Evolutionary conservation across 2,113 vertebrate genomes (phyloP).

Genomic region (Hepsetus odoe): DNA sequence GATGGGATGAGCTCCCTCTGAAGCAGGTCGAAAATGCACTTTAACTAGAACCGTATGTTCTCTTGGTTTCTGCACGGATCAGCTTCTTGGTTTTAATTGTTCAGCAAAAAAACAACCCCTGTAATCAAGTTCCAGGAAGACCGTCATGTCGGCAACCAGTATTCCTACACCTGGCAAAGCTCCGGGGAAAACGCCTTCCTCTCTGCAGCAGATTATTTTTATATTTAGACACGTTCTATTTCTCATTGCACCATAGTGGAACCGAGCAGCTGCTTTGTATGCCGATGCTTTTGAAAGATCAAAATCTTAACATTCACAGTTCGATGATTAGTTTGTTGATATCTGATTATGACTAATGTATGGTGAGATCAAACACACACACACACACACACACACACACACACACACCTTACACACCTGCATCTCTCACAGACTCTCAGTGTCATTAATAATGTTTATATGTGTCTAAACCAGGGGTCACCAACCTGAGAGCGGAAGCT

Average conservation of each 20-base stretch:
- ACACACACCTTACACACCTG: too few species aligned
- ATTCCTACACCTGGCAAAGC: background rate
- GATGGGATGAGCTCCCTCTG: too few species aligned
- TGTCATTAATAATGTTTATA: constrained; percentile 6
- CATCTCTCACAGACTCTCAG: background rate
- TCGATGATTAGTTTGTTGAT: background rate
- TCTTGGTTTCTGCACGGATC: background rate
- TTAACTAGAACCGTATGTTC: too few species aligned
- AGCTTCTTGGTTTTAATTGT: background rate
- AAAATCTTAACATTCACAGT: background rate
- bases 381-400: too few species aligned
- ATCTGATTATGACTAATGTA: background rate
- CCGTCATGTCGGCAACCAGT: background rate
- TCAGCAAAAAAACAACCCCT: too few species aligned
- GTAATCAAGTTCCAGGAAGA: background rate
- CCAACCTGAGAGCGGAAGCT: too few species aligned
- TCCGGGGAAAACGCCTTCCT: background rate
- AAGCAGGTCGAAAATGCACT: too few species aligned
- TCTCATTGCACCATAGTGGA: constrained; percentile 5
- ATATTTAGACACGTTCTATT: background rate
- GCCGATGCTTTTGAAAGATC: background rate
- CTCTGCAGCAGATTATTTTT: background rate
- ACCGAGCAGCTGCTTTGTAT: background rate
- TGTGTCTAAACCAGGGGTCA: constrained; percentile 10
- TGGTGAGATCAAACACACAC: too few species aligned